Conservation (phyloP, 2,797 vertebrate genomes). For the Alauda arvensis region DNA sequence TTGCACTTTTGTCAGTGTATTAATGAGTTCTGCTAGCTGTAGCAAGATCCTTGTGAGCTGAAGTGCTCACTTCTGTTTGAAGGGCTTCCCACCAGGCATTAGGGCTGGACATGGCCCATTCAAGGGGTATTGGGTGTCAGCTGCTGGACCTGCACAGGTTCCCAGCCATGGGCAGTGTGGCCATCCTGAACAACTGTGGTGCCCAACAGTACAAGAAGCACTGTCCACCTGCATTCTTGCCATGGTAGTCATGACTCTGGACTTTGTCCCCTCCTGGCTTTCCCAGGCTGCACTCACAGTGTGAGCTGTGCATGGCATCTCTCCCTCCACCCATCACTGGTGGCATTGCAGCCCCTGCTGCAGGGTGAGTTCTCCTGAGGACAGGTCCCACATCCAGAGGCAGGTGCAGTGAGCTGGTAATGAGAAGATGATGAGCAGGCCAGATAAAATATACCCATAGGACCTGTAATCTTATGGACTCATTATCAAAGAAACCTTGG, state of each 20-base stretch:
- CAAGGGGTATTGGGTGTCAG: not conserved
- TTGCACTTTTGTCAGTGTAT: not conserved
- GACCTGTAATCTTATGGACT: not conserved
- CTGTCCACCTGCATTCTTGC: not conserved
- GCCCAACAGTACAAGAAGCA: not conserved
- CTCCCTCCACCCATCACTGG: not conserved
- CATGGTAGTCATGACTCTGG: not conserved
- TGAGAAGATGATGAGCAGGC: not conserved
- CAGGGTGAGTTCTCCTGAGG: not conserved
- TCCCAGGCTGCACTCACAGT: accelerated
- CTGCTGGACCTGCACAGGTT: not conserved
- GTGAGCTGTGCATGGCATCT: accelerated
- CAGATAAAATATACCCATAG: not conserved
- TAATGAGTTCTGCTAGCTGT: not conserved
- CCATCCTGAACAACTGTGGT: not conserved
- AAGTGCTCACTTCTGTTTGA: not conserved
- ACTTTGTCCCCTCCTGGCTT: not conserved
- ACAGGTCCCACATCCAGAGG: not conserved
- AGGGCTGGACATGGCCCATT: not conserved
- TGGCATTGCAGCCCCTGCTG: not conserved
- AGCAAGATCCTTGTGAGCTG: not conserved
- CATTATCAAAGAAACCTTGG: not conserved
- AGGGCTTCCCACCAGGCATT: not conserved
- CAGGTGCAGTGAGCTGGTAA: not conserved
- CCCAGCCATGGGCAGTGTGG: not conserved